Base-by-base conservation (phyloP, 2,888 invertebrate species). In the Fissipunctia ypsillon region DNA sequence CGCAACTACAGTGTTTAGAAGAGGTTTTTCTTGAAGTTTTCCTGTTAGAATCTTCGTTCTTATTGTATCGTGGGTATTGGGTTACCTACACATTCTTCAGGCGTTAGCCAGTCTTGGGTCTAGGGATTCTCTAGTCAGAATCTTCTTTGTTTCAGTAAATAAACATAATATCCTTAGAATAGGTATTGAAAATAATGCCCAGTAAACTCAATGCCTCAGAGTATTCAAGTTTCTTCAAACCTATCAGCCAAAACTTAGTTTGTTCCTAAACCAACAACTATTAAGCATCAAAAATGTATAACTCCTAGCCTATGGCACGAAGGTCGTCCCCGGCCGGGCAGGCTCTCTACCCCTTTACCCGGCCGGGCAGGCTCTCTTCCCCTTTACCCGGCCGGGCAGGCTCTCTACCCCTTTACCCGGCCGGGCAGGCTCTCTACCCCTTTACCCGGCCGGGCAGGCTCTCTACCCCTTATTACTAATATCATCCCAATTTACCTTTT, bases 401-500 rank as follows among this genome's bases (percentile, higher is more conserved):
- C 64, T 54, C 38, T 64, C 50, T 57, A 60, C 61, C 50, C 28
- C 41, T 75, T 77, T n/a, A n/a, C n/a, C n/a, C n/a, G n/a, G n/a
- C n/a, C n/a, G n/a, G n/a, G 50, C 16, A 64, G 31, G 60, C 64
- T 54, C 38, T 64, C 50, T 57, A 60, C 61, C 50, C 28, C 41
- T 75, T 77, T 19, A 0, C 71, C 67, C 66, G 54, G 73, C 45
- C 35, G 72, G 57, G 50, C 16, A 64, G 31, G 60, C 64, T 54
- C 38, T 64, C 50, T 57, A 60, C 61, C 50, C 28, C 41, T 75
- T 77, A 76, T 76, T 73, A 71, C 74, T 70, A 69, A 75, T 85
- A 81, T 69, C 76, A 83, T 85, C 69, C 79, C 73, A 73, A 78
- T 78, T 73, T 85, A 82, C 80, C 84, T 85, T 73, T 78, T 77